phyloP scores from a whole-genome alignment of 1,140 invertebrate genomes.

The Euglossa dilemma region DNA sequence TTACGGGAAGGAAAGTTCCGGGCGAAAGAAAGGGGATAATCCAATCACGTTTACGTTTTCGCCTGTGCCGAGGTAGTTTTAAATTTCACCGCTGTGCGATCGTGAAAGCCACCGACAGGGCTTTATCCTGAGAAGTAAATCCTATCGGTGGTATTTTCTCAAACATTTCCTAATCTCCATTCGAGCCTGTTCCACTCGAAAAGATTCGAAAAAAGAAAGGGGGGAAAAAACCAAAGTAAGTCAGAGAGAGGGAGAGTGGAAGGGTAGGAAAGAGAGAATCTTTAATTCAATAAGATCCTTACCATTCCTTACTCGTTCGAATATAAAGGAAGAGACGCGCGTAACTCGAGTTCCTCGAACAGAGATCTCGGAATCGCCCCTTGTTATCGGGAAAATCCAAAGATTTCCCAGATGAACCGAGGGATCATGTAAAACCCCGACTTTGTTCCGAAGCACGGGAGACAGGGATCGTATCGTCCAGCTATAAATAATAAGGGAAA shows the following conservation, averaged over 20 bases:
- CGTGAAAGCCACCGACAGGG: neutral
- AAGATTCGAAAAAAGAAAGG: neutral
- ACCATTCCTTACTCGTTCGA: neutral
- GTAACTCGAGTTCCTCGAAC: too few relatives aligned
- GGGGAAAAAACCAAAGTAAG: too few relatives aligned
- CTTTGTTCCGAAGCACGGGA: too few relatives aligned
- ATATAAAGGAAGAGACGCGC: too few relatives aligned
- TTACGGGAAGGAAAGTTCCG: neutral
- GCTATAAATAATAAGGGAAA: too few relatives aligned
- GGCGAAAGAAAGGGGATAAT: slow-evolving; percentile 23
- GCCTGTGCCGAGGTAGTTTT: neutral
- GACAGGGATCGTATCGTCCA: too few relatives aligned
- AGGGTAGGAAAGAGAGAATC: neutral
- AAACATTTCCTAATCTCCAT: slow-evolving; percentile 19
- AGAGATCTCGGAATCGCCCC: too few relatives aligned
- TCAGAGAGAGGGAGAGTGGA: too few relatives aligned
- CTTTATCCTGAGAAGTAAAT: slow-evolving; percentile 14
- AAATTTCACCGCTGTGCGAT: slow-evolving; percentile 5
- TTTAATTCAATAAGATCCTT: slow-evolving; percentile 10
- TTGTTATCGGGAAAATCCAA: too few relatives aligned
- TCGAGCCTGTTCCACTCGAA: neutral
- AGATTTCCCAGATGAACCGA: too few relatives aligned
- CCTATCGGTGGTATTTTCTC: slow-evolving; percentile 17
- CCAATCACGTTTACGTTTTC: slow-evolving; percentile 40
- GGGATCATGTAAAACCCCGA: too few relatives aligned